Evolutionary conservation across 1,140 invertebrate species (phyloP).

Genomic region (Sitodiplosis mosellana): DNA sequence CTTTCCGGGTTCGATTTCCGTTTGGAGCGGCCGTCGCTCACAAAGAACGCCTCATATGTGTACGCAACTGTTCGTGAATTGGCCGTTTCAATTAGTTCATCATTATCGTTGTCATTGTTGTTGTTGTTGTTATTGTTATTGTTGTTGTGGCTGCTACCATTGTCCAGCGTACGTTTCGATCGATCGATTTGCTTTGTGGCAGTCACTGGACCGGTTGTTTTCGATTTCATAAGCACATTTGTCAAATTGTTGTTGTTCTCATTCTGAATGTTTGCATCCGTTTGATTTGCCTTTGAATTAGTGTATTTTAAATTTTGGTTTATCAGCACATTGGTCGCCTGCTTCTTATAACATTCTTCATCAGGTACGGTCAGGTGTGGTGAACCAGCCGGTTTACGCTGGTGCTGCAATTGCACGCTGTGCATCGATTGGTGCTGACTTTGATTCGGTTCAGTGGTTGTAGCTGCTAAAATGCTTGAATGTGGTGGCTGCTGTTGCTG

Average conservation of each 20-base stretch:
- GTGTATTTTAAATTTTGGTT: background rate
- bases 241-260: conserved; percentile 25
- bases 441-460: conserved; percentile 8
- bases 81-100: conserved; percentile 12
- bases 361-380: conserved; percentile 5
- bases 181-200: conserved; percentile 8
- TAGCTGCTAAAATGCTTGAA: conserved; percentile 5
- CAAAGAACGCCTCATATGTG: conserved; percentile 88
- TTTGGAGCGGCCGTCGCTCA: conserved; percentile 80
- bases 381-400: conserved; percentile 8
- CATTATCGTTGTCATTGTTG: conserved; percentile 1
- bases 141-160: background rate
- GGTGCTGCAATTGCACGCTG: conserved; percentile 16
- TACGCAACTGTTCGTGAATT: conserved; percentile 58
- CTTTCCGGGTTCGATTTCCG: conserved; percentile 27
- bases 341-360: conserved; percentile 11
- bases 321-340: background rate
- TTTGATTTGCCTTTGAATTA: background rate
- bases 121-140: background rate
- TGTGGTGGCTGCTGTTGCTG: conserved; percentile 9
- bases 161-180: background rate
- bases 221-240: conserved; percentile 12
- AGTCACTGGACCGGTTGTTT: conserved; percentile 6
- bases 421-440: conserved; percentile 20
- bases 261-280: conserved; percentile 15